Base-by-base conservation (phyloP, 2,888 invertebrate genomes). In the Cosmia pyralina region DNA sequence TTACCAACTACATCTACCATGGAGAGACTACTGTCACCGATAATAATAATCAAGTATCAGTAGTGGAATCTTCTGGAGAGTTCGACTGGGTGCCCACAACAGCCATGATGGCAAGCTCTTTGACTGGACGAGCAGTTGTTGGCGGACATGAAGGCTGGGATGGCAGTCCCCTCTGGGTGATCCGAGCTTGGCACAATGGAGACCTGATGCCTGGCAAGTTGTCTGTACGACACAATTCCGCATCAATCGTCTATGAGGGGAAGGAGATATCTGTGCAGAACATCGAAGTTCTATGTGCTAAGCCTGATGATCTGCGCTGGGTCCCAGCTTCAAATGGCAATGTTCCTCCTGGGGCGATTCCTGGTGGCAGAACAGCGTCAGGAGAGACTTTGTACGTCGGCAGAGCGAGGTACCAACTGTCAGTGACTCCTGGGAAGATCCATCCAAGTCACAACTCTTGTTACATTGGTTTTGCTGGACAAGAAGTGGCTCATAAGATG, bases 381-480 rank as follows among this genome's bases (percentile, higher is more conserved):
- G 96, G 96, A 7, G 96, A 96, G 86, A 93, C 94, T 6, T 83
- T 97, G 22, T 97, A 96, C 85, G 94, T 97, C 0, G 97, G 97
- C 0, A 93, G 97, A 79, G 97, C 97, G 0, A 91, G 94, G 53
- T 96, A 97, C 87, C 96, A 97, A 88, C 93, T 97, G 13, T 97
- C 96, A 0, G 89, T 97, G 13, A 96, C 97, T 7, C 97, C 97
- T 4, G 97, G 97, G 15, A 97, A 97, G 86, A 91, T 97, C 10
- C 95, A 96, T 6, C 95, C 95, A 0, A 94, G 94, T 69, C 94
- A 94, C 66, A 91, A 93, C 48, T 88, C 91, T 15, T 96, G 96
- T 69, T 95, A 94, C 74, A 96, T 96, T 13, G 92, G 92, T 0
- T 96, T 96, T 70, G 93, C 90, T 17, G 96, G 96, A 0, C 88